Percentiles rank a stretch among this genome's conserved stretches.
These are phyloP conservation scores for Herpetotheres cachinnans DNA, from an alignment of 2,113 vertebrate genomes.

Conservation along the genomic window DNA sequence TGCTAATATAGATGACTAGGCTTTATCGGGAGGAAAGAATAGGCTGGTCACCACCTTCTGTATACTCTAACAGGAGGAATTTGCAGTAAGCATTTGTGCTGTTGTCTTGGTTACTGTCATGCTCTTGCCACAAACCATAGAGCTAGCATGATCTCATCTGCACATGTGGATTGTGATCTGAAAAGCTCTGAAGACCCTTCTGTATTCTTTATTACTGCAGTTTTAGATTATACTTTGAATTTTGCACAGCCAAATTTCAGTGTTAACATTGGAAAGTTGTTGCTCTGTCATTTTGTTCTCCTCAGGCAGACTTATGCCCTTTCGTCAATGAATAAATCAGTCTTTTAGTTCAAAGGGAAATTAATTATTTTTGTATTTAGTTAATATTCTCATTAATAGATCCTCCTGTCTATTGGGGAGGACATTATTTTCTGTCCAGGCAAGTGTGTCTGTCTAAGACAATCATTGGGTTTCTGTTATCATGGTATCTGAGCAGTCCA, in stretches of 20 bases:
- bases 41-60: not conserved
- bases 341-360: not conserved
- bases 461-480: not conserved
- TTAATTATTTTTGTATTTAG: not conserved
- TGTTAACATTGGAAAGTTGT: not conserved
- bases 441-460: not conserved
- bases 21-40: not conserved
- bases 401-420: not conserved
- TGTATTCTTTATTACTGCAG: not conserved
- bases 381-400: not conserved
- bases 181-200: not conserved
- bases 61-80: not conserved
- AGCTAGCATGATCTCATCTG: not conserved
- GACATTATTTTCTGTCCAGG: not conserved
- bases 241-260: not conserved
- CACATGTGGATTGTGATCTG: not conserved
- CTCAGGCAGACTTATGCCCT: not conserved
- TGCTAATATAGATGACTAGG: not conserved
- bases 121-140: not conserved
- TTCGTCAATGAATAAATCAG: not conserved
- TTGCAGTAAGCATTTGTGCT: not conserved
- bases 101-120: constrained; percentile 3
- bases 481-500: not conserved
- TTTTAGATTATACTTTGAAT: not conserved
- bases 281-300: not conserved